Evolutionary conservation across 1,140 invertebrate genomes (phyloP).

Genomic region (Drosophila paulistorum): DNA sequence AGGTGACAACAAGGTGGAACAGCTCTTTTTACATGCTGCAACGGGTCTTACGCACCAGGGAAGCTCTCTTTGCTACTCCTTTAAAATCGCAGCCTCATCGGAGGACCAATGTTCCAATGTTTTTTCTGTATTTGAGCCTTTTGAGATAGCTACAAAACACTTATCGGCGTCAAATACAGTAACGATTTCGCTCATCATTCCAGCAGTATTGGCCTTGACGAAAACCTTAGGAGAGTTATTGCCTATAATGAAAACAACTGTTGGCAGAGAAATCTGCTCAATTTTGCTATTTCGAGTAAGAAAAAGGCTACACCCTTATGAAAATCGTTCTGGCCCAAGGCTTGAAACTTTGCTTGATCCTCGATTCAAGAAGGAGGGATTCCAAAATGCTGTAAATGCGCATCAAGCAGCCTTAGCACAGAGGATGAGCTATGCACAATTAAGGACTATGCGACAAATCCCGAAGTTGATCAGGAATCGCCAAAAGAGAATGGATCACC

Average conservation of each 20-base stretch:
- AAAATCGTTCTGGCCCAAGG: not conserved
- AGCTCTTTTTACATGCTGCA: not conserved
- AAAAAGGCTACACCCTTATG: not conserved
- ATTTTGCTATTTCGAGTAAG: not conserved
- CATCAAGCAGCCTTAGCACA: too few species aligned
- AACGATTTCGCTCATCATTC: conserved; percentile 1
- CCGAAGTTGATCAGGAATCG: not conserved
- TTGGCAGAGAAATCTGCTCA: not conserved
- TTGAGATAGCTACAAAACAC: not conserved
- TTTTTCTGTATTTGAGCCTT: not conserved
- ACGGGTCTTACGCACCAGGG: not conserved
- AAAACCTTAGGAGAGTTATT: not conserved
- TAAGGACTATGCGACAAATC: not conserved
- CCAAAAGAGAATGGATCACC: too few species aligned
- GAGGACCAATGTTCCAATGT: not conserved
- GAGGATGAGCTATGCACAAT: not conserved
- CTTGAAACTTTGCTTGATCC: conserved; percentile 2
- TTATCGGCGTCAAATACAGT: not conserved
- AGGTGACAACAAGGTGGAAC: not conserved
- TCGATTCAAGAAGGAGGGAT: not conserved
- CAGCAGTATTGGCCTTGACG: not conserved
- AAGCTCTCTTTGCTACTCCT: not conserved
- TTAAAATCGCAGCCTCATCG: not conserved
- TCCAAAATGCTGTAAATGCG: not conserved
- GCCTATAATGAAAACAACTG: not conserved